Percentiles rank a stretch among this genome's conserved stretches.
Evolutionary conservation across 2,888 invertebrate genomes (phyloP).

Genomic region (Ephialtes manifestator): DNA sequence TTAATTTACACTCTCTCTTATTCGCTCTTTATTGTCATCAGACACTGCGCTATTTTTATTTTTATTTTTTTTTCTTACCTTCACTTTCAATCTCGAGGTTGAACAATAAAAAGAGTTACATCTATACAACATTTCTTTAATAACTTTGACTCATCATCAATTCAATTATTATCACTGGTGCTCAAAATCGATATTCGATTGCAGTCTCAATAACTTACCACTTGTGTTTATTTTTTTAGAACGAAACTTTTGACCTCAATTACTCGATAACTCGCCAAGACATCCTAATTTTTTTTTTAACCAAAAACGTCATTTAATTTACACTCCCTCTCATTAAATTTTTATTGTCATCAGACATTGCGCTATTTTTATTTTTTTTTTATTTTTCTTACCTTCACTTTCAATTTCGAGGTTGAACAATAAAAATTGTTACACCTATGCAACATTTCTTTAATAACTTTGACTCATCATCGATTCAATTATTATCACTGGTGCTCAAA

Average conservation of each 20-base stretch:
- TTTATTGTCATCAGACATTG: not conserved
- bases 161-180: not conserved
- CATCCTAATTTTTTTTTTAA: too few relatives aligned
- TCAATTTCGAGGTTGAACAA: not conserved
- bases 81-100: not conserved
- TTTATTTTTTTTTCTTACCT: not conserved
- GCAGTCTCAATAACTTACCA: not conserved
- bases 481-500: not conserved
- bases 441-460: not conserved
- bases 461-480: not conserved
- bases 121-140: not conserved
- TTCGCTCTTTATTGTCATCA: not conserved
- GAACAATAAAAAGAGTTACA: not conserved
- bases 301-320: not conserved
- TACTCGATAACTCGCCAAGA: too few relatives aligned
- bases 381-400: not conserved
- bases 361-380: not conserved
- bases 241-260: too few relatives aligned
- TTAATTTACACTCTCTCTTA: not conserved
- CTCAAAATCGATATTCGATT: not conserved
- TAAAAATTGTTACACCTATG: not conserved
- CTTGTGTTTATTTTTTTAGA: not conserved
- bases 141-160: not conserved
- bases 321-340: not conserved
- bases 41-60: not conserved